Evolutionary conservation across 1,140 invertebrate genomes (phyloP), one percentile per base, ranked within the genome.

Genomic region (Phymorhynchus buccinoides): DNA sequence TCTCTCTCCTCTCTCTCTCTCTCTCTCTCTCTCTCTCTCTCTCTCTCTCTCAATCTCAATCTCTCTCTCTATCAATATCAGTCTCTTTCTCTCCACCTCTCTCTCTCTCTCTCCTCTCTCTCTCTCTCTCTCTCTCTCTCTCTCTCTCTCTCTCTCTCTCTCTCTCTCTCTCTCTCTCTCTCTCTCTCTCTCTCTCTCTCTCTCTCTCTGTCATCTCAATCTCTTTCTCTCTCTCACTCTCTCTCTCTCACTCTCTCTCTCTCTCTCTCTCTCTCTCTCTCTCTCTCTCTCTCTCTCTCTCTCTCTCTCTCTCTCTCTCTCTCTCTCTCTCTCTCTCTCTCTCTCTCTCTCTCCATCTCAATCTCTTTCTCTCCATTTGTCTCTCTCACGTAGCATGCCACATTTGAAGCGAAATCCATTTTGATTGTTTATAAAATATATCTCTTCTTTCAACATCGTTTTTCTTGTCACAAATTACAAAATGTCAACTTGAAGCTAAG

Each of bases 141-240:
- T 62, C 77, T 41, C 32, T 79, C 84, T 52, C 48, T 56, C 77
- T 79, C n/a, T 62, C 77, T 80, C 44, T 66, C 56, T 37, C 75
- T 78, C 56, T 79, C 39, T 62, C 73, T 37, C 77, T 52, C 44
- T 85, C 48, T 80, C 73, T 79, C 75, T 48, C 42, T 75, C 77
- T 56, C 44, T 79, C 75, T 79, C 75, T 85, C 77, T 85, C 44
- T 62, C 30, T 37, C 77, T 85, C 39, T 79, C 75, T 39, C 75
- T 35, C 56, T 52, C n/a, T n/a, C n/a, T n/a, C n/a, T n/a, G n/a
- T n/a, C n/a, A n/a, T n/a, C n/a, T n/a, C n/a, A n/a, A n/a, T n/a
- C n/a, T 35, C 30, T 62, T 52, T 41, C 52, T 27, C 42, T 42
- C 52, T 56, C 30, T 27, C 39, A 32, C 71, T 39, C 37, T 78